Base-by-base conservation (phyloP, 1,140 invertebrate species). In the Calephelis virginiensis region DNA sequence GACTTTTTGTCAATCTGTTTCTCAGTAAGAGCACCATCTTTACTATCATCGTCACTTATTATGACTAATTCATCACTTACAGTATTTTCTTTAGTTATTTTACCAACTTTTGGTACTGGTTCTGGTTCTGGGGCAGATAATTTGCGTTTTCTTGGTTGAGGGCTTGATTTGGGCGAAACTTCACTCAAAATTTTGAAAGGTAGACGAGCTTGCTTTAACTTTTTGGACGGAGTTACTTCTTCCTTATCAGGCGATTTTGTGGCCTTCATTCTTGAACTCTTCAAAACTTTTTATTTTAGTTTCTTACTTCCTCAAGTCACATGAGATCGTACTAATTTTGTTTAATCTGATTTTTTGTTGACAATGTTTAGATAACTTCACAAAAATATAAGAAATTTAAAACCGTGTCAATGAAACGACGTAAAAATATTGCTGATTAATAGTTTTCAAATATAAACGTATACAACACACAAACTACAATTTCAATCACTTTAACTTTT, bases 191-290 rank as follows among this genome's bases (percentile, higher is more conserved):
- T 63, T 63, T 82, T 89, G 65, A 90, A 90, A 68, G 86, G 86
- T 69, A 89, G 81, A 68, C 88, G 81, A 63, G 86, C 88, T 78
- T 90, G 88, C 72, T 87, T 90, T 45, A 90, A 71, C 72, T 90
- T 90, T 77, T 89, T 89, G n/a, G 84, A 82, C 9, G 86, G 86
- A 37, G 85, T 89, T 64, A 89, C 75, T 67, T 85, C 83, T 48
- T 77, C 75, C 67, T 76, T 80, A 48, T 83, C 85, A 37, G 84
- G 77, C 6, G 81, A 79, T 66, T 89, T 88, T 28, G 67, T 81
- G 66, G 81, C 80, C 78, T 90, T 89, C 88, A 90, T 90, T 63
- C 70, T 76, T 68, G 46, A 67, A 73, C 72, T 63, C 74, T 64
- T 67, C 17, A 53, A 53, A 1, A 38, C 8, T 64, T 50, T 8